Percentiles rank a stretch among this genome's conserved stretches.
Conservation (phyloP, 92 coral and sea anemone species). For the Palythoa grandis region DNA sequence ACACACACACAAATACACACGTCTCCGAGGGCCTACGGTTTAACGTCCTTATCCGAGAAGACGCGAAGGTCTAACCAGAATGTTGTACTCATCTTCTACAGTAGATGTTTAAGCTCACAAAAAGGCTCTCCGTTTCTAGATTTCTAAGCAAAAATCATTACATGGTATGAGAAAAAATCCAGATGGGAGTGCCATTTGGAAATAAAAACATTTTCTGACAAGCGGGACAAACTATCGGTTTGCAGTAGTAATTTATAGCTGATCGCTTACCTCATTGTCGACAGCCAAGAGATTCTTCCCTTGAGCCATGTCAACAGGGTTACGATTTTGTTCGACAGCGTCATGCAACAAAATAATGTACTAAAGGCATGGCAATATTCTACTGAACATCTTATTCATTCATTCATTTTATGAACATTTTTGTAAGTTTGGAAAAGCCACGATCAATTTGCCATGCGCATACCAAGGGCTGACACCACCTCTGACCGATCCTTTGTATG, state of each 20-base stretch:
- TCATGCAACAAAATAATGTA: constrained; percentile 61
- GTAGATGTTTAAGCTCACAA: not conserved
- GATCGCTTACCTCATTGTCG: constrained; percentile 73
- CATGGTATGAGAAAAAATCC: not conserved
- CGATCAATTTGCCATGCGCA: constrained; percentile 25
- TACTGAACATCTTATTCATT: constrained; percentile 52
- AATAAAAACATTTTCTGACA: not conserved
- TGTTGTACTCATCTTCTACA: no score
- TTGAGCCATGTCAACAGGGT: constrained; percentile 81
- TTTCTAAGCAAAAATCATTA: not conserved
- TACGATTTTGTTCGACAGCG: constrained; percentile 59
- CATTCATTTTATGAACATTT: not conserved
- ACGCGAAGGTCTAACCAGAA: no score
- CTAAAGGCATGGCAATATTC: constrained; percentile 13
- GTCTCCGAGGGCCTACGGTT: no score
- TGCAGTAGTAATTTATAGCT: no score
- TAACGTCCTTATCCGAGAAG: no score
- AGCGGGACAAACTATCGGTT: no score
- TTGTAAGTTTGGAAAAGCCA: not conserved
- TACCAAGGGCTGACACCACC: not conserved
- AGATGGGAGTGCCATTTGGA: constrained; percentile 6
- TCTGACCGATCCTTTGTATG: not conserved
- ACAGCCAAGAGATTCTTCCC: constrained; percentile 76
- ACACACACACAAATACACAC: no score
- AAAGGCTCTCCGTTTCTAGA: not conserved